Conservation (phyloP, 1,140 invertebrate genomes). For the Drosophila ananassae region DNA sequence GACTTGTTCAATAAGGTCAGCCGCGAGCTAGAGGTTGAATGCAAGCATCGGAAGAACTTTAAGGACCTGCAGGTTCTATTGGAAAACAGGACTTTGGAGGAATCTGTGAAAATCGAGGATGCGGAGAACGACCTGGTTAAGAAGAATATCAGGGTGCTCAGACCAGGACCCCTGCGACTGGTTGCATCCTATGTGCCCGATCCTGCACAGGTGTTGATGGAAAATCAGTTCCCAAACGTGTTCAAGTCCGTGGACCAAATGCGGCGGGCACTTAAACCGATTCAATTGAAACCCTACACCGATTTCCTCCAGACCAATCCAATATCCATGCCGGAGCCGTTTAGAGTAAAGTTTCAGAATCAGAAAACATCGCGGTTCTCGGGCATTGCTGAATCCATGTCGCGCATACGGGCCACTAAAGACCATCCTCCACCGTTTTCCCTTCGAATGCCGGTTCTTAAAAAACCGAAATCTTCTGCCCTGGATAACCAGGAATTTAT, state of each 20-base stretch:
- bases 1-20: neutral
- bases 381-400: conserved; percentile 21
- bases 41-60: neutral
- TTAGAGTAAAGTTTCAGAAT: neutral
- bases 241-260: conserved; percentile 29
- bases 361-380: neutral
- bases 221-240: neutral
- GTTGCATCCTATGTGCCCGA: neutral
- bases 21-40: neutral
- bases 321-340: neutral
- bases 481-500: neutral
- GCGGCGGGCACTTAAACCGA: neutral
- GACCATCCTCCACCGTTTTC: neutral
- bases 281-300: neutral
- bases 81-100: neutral
- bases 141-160: neutral
- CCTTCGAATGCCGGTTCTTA: neutral
- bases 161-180: conserved; percentile 6
- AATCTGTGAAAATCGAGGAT: neutral
- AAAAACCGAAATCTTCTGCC: neutral
- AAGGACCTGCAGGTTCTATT: neutral
- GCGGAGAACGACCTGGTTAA: neutral
- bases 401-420: conserved; percentile 22
- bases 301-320: neutral
- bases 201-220: neutral